Base-by-base conservation (phyloP, 2,888 invertebrate species). In the Tortricodes alternella region DNA sequence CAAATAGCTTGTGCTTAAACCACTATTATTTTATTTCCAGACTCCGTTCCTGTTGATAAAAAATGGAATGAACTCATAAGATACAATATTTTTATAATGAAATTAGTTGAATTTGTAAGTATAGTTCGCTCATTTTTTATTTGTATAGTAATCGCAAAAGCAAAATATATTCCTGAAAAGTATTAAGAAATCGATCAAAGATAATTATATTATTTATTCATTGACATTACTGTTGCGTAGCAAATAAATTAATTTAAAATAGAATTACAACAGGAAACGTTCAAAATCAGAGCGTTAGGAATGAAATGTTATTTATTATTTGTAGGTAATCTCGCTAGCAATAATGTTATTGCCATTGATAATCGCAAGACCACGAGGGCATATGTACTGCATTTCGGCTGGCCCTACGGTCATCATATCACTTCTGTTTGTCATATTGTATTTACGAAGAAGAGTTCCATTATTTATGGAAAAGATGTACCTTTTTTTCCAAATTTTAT, bases 391-490 rank as follows among this genome's bases (percentile, higher is more conserved):
- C 78, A 84, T 89, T 74, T 74, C 89, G 55, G 83, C 83, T 62
- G 88, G 89, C 59, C 89, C 89, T 41, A 88, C 89, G 46, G 58
- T 89, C 67, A 70, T 89, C 38, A 88, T 88, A 74, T 89, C 89
- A 1, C 59, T 87, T 1, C 63, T 89, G 62, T 89, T 89, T 64
- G 70, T 89, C 52, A 72, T 88, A 64, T 74, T 89, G 56, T 89
- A 89, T 61, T 44, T 89, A 62, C 77, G 87, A 68, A 82, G 74
- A 72, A 83, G 76, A 78, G 86, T 89, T 19, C 89, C 89, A 3
- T 61, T 88, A 58, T 89, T 89, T 63, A 86, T 89, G 89, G 89
- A 89, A 69, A 89, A 89, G 76, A 88, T 89, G 86, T 88, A 89
- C 64, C 71, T 89, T 58, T 87, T 87, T 71, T 89, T 89, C 73